phyloP scores from a whole-genome alignment of 2,797 vertebrate species.

The Cossypha niveicapilla region DNA sequence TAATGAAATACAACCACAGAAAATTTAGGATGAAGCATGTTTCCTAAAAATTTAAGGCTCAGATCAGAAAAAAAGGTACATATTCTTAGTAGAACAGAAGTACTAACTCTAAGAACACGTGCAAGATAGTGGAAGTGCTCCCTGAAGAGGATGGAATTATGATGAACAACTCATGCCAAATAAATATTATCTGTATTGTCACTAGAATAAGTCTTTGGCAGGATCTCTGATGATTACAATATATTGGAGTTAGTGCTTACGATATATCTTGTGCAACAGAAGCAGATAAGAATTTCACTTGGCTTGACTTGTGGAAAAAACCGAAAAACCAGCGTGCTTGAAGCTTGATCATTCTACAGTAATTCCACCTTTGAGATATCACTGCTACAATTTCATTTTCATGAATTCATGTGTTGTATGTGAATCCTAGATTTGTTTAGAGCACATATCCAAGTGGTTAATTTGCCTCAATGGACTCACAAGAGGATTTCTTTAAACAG shows the following conservation, averaged over 20 bases:
- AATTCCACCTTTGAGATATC: not conserved
- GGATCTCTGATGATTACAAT: not conserved
- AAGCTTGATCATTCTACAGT: not conserved
- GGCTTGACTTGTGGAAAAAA: not conserved
- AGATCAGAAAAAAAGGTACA: not conserved
- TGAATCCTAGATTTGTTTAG: not conserved
- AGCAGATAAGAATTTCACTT: not conserved
- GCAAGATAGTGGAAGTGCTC: not conserved
- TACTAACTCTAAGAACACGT: not conserved
- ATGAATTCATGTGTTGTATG: not conserved
- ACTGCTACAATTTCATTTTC: not conserved
- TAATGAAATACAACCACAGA: not conserved
- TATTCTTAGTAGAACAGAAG: not conserved
- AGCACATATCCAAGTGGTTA: not conserved
- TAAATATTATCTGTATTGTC: not conserved
- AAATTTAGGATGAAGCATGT: not conserved
- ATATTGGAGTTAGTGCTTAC: not conserved
- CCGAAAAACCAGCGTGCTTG: not conserved
- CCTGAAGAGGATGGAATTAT: not conserved
- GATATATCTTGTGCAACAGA: not conserved
- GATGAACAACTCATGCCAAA: not conserved
- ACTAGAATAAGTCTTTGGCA: not conserved
- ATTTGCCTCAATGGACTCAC: not conserved
- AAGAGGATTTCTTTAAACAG: conserved; percentile 21
- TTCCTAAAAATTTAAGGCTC: not conserved